Conservation (phyloP, 2,888 invertebrate species). For the Lathronympha strigana region DNA sequence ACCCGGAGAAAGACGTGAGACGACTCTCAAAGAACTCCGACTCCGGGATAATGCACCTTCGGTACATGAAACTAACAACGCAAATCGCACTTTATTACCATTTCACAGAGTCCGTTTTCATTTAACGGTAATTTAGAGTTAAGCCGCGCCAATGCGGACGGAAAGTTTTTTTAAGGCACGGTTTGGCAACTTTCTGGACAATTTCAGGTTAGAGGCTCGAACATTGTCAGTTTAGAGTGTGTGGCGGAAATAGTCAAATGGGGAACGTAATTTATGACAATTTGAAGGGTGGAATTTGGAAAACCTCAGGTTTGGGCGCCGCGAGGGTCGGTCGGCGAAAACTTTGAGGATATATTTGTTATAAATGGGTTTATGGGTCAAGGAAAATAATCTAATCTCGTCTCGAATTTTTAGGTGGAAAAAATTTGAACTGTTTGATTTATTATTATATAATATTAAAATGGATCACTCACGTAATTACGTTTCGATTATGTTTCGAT, state of each 20-base stretch:
- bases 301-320: conserved; percentile 28
- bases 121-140: conserved; percentile 51
- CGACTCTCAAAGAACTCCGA: conserved; percentile 55
- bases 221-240: conserved; percentile 68
- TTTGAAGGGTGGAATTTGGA: conserved; percentile 48
- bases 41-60: conserved; percentile 53
- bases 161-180: conserved; percentile 64
- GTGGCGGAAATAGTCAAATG: conserved; percentile 63
- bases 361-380: conserved; percentile 17
- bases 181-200: conserved; percentile 52
- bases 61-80: conserved; percentile 50
- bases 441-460: no score
- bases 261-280: conserved; percentile 62
- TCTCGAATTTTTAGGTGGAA: not conserved
- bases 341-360: conserved; percentile 34
- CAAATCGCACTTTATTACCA: conserved; percentile 65
- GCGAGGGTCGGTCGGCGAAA: not conserved
- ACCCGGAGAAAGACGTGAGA: conserved; percentile 63
- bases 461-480: no score
- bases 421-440: no score
- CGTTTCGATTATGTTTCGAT: no score
- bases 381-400: not conserved
- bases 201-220: conserved; percentile 53
- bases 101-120: conserved; percentile 50
- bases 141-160: conserved; percentile 47